Evolutionary conservation across 30 jellyfish, hydroid and myxozoan species (phyloP).

Genomic region (Aurelia sp.): DNA sequence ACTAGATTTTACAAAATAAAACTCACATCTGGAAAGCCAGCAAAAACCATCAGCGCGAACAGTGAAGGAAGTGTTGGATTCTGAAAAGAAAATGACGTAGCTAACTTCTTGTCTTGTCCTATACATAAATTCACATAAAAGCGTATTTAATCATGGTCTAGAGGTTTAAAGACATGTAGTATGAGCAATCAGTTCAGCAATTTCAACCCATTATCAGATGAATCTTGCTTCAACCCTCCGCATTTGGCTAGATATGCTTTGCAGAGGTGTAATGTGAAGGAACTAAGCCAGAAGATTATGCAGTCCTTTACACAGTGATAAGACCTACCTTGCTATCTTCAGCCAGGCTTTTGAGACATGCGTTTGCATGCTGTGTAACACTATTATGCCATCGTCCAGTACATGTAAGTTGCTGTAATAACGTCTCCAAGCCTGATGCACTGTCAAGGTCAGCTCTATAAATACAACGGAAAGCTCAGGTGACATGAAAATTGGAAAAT

Average conservation of each 20-base stretch:
- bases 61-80: conserved; percentile 78
- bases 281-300: too few species aligned
- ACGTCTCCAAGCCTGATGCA: conserved; percentile 83
- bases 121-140: too few species aligned
- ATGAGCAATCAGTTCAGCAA: too few species aligned
- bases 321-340: conserved; percentile 61
- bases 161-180: too few species aligned
- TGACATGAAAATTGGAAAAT: too few species aligned
- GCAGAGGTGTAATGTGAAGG: too few species aligned
- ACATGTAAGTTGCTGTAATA: conserved; percentile 59
- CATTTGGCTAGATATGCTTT: too few species aligned
- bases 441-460: conserved; percentile 81
- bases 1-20: neutral
- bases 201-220: too few species aligned
- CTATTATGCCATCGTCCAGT: conserved; percentile 70
- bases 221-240: too few species aligned
- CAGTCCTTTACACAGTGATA: neutral
- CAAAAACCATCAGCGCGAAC: conserved; percentile 87
- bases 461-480: neutral
- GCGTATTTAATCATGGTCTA: too few species aligned
- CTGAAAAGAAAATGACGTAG: conserved; percentile 38
- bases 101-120: neutral
- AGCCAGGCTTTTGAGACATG: conserved; percentile 54
- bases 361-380: conserved; percentile 76
- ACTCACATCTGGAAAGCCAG: conserved; percentile 96